Conservation (phyloP, 2,888 invertebrate genomes). For the Microdon myrmicae region DNA sequence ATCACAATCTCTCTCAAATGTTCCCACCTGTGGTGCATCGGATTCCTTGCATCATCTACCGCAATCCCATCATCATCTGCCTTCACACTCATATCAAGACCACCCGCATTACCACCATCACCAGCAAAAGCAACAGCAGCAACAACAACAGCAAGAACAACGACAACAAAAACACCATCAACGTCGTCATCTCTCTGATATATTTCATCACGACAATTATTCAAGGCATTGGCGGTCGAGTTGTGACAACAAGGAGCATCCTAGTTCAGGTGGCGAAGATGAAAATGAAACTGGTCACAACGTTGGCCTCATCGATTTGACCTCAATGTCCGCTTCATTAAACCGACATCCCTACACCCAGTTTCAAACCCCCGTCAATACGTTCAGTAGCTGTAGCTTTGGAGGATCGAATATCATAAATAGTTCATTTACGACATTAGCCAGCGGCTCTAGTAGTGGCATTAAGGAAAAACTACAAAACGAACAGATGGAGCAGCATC, state of each 20-base stretch:
- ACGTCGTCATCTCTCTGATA: slow-evolving; percentile 23
- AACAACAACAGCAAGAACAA: slow-evolving; percentile 52
- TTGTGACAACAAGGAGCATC: slow-evolving; percentile 38
- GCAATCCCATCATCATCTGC: slow-evolving; percentile 48
- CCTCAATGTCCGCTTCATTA: slow-evolving; percentile 31
- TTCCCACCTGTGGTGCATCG: slow-evolving; percentile 56
- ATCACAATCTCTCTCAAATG: slow-evolving; percentile 65
- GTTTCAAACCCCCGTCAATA: slow-evolving; percentile 55
- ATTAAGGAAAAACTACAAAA: slow-evolving; percentile 63
- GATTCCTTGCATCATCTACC: slow-evolving; percentile 56
- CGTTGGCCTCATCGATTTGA: slow-evolving; percentile 26
- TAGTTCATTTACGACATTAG: slow-evolving; percentile 60
- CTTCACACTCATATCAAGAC: slow-evolving; percentile 53
- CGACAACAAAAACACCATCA: slow-evolving; percentile 50
- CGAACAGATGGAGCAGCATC: slow-evolving; percentile 55
- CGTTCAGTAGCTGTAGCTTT: slow-evolving; percentile 53
- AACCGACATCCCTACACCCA: slow-evolving; percentile 62
- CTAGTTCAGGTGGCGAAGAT: slow-evolving; percentile 17
- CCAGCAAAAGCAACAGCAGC: slow-evolving; percentile 50
- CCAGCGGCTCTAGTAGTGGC: slow-evolving; percentile 59
- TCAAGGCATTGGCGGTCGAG: slow-evolving; percentile 44
- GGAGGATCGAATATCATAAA: slow-evolving; percentile 55
- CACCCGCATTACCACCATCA: slow-evolving; percentile 43
- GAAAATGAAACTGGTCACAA: slow-evolving; percentile 2
- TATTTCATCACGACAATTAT: slow-evolving; percentile 38